Conservation (phyloP, 2,797 vertebrate genomes). For the Luscinia megarhynchos region DNA sequence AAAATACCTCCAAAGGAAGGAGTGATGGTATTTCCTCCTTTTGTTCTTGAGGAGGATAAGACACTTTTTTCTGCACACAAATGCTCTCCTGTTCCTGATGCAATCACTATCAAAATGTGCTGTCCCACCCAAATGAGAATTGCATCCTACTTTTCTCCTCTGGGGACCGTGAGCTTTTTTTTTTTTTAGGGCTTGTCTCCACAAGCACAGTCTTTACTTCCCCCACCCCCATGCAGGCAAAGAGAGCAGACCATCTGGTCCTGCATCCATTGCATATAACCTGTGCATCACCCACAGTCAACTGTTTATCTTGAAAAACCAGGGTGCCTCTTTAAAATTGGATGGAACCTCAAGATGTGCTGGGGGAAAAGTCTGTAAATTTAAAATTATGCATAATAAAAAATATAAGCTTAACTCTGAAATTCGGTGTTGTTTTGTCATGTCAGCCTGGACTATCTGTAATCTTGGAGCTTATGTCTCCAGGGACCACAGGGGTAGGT, state of each 20-base stretch:
- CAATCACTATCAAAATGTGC: constrained; percentile 31
- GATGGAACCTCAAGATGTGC: not conserved
- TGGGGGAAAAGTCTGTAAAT: not conserved
- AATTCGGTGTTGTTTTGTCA: not conserved
- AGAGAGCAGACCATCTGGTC: not conserved
- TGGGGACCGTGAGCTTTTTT: not conserved
- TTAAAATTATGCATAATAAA: not conserved
- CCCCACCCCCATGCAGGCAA: not conserved
- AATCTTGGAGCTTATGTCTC: not conserved
- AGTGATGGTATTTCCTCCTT: constrained; percentile 63
- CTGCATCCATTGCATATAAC: not conserved
- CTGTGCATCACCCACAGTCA: not conserved
- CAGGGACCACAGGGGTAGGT: not conserved
- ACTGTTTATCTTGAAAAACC: not conserved
- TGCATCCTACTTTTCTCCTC: constrained; percentile 25
- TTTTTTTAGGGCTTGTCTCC: not conserved
- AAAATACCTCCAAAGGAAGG: constrained; percentile 37
- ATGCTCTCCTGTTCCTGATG: constrained; percentile 17
- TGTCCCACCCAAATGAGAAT: constrained; percentile 41
- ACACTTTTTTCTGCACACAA: not conserved
- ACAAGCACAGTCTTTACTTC: not conserved
- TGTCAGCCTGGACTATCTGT: not conserved
- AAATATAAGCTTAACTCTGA: not conserved
- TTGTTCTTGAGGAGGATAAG: constrained; percentile 47
- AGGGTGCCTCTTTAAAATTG: not conserved